Base-by-base conservation (phyloP, 2,888 invertebrate genomes). In the Folsomia manolachei region DNA sequence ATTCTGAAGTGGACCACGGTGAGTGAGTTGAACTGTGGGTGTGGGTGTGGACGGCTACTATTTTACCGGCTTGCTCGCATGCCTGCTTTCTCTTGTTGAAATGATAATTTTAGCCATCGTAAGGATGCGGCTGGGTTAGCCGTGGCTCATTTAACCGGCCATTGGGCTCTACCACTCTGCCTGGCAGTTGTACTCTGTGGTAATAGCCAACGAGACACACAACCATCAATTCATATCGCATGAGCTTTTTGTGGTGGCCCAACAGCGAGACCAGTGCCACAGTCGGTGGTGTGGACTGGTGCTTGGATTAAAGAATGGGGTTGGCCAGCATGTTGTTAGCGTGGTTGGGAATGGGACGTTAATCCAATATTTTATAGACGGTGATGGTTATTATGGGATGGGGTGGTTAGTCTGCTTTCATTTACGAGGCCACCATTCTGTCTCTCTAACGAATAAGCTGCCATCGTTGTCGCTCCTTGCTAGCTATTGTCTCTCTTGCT, bases 1-100 rank as follows among this genome's bases (percentile, higher is more conserved):
- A 85, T 75, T 83, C 85, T 71, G 87, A 87, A 78, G 85, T 86
- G 73, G 86, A 86, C 80, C 86, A 86, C 81, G 85, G 84, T 84
- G 81, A 81, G 82, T 76, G 4, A 39, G 4, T 39, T 39, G 14
- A 39, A 39, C 39, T 14, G 39, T 14, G 39, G 39, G 39, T 39
- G 39, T 39, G 39, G 39, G 4, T 39, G 4, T 14, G 14, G 7
- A 14, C 39, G 4, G 39, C 39, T 39, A 39, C 39, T 39, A 39
- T 9, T 39, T n/a, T n/a, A n/a, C n/a, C n/a, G n/a, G n/a, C 39
- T 9, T 39, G 7, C 39, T 39, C 39, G 39, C 39, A 14, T 39
- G 39, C 39, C 39, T 39, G 39, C 39, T 39, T 39, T 39, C 14
- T 39, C 39, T 39, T 39, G 39, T 39, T 39, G 39, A 39, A 39